Evolutionary conservation across 2,888 invertebrate species (phyloP).

Genomic region (Sicus ferrugineus): DNA sequence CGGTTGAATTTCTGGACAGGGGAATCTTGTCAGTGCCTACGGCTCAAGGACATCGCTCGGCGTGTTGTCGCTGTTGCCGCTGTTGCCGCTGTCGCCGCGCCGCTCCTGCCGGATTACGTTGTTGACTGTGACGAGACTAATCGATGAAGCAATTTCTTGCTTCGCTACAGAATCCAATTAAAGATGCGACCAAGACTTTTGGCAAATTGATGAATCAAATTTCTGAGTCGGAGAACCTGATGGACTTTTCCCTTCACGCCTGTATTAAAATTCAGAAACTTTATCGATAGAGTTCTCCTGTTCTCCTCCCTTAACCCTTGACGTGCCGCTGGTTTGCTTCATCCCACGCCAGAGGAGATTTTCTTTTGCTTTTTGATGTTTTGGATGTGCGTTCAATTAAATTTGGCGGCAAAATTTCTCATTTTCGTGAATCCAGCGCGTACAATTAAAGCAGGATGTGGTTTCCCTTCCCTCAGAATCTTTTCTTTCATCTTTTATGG

Average conservation of each 20-base stretch:
- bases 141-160: conserved; percentile 42
- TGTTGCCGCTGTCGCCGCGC: not conserved
- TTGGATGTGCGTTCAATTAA: not conserved
- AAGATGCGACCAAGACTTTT: conserved; percentile 22
- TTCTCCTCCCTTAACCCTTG: not conserved
- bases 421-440: no score
- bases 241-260: not conserved
- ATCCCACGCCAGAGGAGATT: not conserved
- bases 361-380: not conserved
- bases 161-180: conserved; percentile 41
- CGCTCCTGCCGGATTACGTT: not conserved
- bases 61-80: no score
- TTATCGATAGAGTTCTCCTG: not conserved
- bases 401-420: conserved; percentile 5
- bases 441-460: not conserved
- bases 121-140: conserved; percentile 37
- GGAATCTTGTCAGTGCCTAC: not conserved
- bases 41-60: conserved; percentile 9
- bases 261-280: conserved; percentile 14
- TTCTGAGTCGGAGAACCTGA: not conserved
- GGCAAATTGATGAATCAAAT: conserved; percentile 28
- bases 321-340: not conserved
- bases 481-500: conserved; percentile 23
- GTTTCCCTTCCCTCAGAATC: conserved; percentile 6
- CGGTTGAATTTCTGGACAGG: not conserved